These are phyloP conservation scores for Darevskia mixta DNA, from an alignment of 2,797 vertebrate species.

Conservation along the genomic window DNA sequence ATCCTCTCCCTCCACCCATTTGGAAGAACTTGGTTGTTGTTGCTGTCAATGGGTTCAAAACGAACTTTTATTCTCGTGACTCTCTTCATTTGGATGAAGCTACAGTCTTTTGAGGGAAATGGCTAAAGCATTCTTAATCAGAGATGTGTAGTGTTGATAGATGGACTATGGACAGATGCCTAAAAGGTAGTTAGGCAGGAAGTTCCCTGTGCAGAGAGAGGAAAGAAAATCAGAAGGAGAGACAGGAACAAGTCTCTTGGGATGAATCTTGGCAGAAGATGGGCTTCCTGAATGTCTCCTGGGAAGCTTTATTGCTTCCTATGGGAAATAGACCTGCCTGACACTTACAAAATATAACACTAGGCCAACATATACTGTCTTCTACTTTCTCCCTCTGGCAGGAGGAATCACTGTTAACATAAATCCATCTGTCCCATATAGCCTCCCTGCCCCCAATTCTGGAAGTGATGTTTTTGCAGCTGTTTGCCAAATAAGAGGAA, in stretches of 20 bases:
- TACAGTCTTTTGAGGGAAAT: background rate
- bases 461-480: background rate
- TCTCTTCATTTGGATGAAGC: background rate
- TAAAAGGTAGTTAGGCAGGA: background rate
- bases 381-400: background rate
- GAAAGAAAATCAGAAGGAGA: background rate
- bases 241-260: background rate
- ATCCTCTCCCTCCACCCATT: background rate
- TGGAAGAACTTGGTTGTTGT: background rate
- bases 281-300: background rate
- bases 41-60: background rate
- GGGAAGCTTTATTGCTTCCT: slow-evolving; percentile 12
- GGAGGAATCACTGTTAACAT: background rate
- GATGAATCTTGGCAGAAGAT: background rate
- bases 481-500: slow-evolving; percentile 5
- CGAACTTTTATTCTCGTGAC: rapidly evolving
- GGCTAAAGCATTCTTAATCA: background rate
- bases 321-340: slow-evolving; percentile 13
- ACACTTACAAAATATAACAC: background rate
- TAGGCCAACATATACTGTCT: background rate
- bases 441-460: background rate
- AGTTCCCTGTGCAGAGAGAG: background rate
- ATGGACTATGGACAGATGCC: background rate
- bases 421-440: background rate
- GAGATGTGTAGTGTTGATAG: background rate